Percentiles rank a stretch among this genome's conserved stretches.
These are phyloP conservation scores for Aphrophora alni DNA, from an alignment of 2,888 invertebrate genomes.

Conservation along the genomic window DNA sequence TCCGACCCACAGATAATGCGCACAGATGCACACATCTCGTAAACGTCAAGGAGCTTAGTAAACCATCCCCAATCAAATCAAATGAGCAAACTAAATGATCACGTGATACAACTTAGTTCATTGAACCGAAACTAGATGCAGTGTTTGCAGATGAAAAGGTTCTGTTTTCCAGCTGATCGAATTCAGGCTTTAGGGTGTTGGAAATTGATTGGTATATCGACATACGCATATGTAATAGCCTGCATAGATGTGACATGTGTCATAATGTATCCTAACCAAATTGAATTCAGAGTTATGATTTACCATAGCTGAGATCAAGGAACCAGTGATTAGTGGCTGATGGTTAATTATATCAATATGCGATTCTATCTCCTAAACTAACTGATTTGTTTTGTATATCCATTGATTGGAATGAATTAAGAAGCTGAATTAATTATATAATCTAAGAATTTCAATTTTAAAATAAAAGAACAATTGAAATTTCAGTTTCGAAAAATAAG, in stretches of 20 bases:
- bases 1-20: not conserved
- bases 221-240: not conserved
- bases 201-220: not conserved
- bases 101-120: constrained; percentile 9
- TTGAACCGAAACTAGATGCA: not conserved
- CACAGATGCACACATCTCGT: not conserved
- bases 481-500: too few species aligned
- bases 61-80: not conserved
- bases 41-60: not conserved
- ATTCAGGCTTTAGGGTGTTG: not conserved
- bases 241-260: not conserved
- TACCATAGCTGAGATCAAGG: not conserved
- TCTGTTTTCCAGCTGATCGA: not conserved
- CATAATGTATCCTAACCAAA: not conserved
- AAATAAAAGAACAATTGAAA: too few species aligned
- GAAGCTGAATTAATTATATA: too few species aligned
- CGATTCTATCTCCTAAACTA: not conserved
- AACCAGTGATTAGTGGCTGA: not conserved
- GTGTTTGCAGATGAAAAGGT: not conserved
- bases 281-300: not conserved
- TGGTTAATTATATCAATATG: not conserved
- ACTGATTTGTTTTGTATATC: not conserved
- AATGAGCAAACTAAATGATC: constrained; percentile 4
- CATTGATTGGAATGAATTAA: too few species aligned
- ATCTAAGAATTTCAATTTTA: too few species aligned